phyloP scores from a whole-genome alignment of 2,888 invertebrate genomes.

The Scotopteryx bipunctaria region DNA sequence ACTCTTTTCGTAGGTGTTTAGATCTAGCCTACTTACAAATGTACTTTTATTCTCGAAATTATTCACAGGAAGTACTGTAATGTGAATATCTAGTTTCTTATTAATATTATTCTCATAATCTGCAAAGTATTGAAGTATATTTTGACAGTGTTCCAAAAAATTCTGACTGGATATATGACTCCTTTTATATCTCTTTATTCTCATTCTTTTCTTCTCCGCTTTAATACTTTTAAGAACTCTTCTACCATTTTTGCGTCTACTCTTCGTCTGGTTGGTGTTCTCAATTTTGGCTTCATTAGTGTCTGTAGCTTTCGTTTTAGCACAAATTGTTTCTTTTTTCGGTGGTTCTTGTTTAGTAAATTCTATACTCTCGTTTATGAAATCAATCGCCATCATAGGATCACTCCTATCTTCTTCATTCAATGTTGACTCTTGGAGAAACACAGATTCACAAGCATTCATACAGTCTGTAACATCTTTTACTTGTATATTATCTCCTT shows the following conservation, averaged over 20 bases:
- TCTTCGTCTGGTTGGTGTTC: not conserved
- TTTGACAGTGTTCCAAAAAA: constrained; percentile 50
- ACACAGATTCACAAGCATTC: not conserved
- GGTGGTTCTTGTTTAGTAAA: constrained; percentile 22
- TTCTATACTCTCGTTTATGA: constrained; percentile 33
- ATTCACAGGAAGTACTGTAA: constrained; percentile 53
- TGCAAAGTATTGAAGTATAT: constrained; percentile 55
- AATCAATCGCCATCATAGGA: constrained; percentile 39
- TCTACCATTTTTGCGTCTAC: constrained; percentile 7
- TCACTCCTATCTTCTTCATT: constrained; percentile 34
- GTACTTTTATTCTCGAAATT: constrained; percentile 30
- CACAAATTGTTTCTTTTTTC: constrained; percentile 9
- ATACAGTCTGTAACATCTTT: not conserved
- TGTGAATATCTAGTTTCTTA: constrained; percentile 59
- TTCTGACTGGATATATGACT: constrained; percentile 20
- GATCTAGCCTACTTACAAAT: constrained; percentile 15
- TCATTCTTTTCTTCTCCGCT: constrained; percentile 8
- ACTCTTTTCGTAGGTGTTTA: constrained; percentile 17
- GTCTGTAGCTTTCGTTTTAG: constrained; percentile 13
- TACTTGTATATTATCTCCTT: not conserved
- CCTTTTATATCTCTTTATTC: not conserved
- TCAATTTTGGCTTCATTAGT: not conserved
- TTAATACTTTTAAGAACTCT: constrained; percentile 30
- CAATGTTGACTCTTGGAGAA: constrained; percentile 8
- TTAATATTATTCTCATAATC: constrained; percentile 48